phyloP scores from a whole-genome alignment of 1,140 invertebrate genomes.

The Pseudomyrmex gracilis region DNA sequence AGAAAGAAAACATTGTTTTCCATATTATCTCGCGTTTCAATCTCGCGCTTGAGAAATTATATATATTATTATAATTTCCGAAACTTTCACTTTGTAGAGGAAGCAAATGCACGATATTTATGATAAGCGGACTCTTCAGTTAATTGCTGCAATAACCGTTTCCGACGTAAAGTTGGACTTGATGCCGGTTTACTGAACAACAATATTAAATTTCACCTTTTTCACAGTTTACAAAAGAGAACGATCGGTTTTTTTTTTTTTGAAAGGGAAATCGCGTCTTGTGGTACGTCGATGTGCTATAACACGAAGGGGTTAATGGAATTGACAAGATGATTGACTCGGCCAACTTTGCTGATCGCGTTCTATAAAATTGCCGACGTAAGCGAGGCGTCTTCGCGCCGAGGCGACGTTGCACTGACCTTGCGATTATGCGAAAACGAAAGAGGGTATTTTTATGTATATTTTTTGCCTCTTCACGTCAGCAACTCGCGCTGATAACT shows the following conservation, averaged over 20 bases:
- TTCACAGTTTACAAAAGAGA: not conserved
- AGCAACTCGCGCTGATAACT: conserved; percentile 35
- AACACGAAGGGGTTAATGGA: conserved; percentile 5
- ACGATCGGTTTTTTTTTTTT: conserved; percentile 5
- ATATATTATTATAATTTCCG: conserved; percentile 28
- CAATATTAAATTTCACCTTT: conserved; percentile 25
- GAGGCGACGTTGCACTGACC: conserved; percentile 33
- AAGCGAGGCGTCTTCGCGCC: not conserved
- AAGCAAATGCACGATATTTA: conserved; percentile 30
- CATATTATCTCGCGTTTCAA: not conserved
- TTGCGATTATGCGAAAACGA: conserved; percentile 65
- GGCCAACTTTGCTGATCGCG: conserved; percentile 36
- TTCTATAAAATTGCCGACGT: conserved; percentile 49
- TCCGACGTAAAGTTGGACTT: conserved; percentile 21
- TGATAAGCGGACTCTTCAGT: conserved; percentile 39
- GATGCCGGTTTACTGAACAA: not conserved
- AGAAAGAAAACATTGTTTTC: not conserved
- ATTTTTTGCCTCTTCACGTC: conserved; percentile 5
- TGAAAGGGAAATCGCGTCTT: conserved; percentile 1
- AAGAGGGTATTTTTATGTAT: conserved; percentile 60
- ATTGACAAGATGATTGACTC: conserved; percentile 20
- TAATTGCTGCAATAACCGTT: conserved; percentile 28
- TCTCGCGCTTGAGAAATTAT: not conserved
- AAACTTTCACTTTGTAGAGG: conserved; percentile 35
- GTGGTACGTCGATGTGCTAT: not conserved